phyloP scores from a whole-genome alignment of 2,888 invertebrate genomes.

The Papilio demoleus region DNA sequence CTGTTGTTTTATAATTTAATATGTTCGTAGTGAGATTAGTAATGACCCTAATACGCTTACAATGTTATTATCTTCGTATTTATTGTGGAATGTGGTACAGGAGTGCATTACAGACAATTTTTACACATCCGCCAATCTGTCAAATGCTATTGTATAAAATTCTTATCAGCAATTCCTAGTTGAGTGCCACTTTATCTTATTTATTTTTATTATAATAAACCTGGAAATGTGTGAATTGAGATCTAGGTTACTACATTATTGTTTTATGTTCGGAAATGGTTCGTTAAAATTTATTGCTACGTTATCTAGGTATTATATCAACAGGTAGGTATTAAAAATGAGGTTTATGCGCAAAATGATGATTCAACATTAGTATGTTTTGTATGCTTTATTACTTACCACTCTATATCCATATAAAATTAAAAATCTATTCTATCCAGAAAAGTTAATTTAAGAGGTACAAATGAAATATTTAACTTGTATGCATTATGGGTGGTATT shows the following conservation, averaged over 20 bases:
- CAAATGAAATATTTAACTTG: too few relatives aligned
- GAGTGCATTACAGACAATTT: conserved; percentile 27
- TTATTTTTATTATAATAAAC: conserved; percentile 38
- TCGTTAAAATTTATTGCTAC: conserved; percentile 3
- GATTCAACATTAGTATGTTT: conserved; percentile 11
- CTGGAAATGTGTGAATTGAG: conserved; percentile 30
- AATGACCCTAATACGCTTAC: conserved; percentile 19
- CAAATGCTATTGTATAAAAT: conserved; percentile 44
- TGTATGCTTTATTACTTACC: neutral
- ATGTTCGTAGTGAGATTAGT: conserved; percentile 8
- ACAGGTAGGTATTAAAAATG: conserved; percentile 14
- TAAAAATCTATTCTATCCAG: too few relatives aligned
- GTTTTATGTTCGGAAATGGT: conserved; percentile 12
- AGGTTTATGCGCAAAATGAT: conserved; percentile 7
- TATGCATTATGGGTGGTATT: too few relatives aligned
- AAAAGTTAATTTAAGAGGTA: too few relatives aligned
- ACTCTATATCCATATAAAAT: too few relatives aligned
- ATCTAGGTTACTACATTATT: conserved; percentile 35
- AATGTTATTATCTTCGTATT: conserved; percentile 12
- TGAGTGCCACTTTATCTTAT: conserved; percentile 57
- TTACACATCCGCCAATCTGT: conserved; percentile 34
- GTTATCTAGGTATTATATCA: conserved; percentile 17
- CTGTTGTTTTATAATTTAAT: conserved; percentile 28
- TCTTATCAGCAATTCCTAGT: conserved; percentile 58
- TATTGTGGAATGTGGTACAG: neutral